Conservation (phyloP, 1,140 invertebrate species). For the Plodia interpunctella region DNA sequence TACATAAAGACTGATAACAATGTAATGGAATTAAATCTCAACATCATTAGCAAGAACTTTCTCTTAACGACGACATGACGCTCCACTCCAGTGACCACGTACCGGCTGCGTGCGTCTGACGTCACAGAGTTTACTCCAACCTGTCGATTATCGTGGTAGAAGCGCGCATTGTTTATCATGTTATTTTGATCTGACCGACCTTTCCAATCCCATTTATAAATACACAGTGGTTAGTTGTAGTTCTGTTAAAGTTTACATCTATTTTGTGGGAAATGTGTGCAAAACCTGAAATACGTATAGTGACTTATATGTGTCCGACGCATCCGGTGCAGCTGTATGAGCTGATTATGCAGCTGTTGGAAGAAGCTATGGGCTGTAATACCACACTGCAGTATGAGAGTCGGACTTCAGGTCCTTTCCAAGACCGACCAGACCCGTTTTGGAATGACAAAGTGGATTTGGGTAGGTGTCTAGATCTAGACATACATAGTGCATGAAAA, state of each 20-base stretch:
- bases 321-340: slow-evolving; percentile 81
- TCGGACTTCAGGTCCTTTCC: slow-evolving; percentile 65
- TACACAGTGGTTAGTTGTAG: neutral
- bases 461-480: slow-evolving; percentile 58
- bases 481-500: neutral
- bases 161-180: slow-evolving; percentile 43
- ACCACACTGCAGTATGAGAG: slow-evolving; percentile 79
- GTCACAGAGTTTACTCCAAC: slow-evolving; percentile 17
- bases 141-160: slow-evolving; percentile 30
- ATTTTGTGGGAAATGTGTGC: slow-evolving; percentile 39
- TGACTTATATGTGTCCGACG: slow-evolving; percentile 80
- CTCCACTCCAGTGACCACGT: slow-evolving; percentile 19
- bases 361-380: slow-evolving; percentile 71
- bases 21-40: too few relatives aligned
- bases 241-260: neutral
- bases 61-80: too few relatives aligned
- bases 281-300: slow-evolving; percentile 67
- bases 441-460: slow-evolving; percentile 75
- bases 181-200: slow-evolving; percentile 4
- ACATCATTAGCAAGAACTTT: too few relatives aligned
- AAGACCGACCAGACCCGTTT: slow-evolving; percentile 78
- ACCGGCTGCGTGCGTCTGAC: slow-evolving; percentile 28
- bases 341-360: slow-evolving; percentile 76
- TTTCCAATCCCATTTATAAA: slow-evolving; percentile 2
- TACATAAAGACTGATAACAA: too few relatives aligned